Conservation (phyloP, 2,113 vertebrate genomes). For the Petroica traversi region DNA sequence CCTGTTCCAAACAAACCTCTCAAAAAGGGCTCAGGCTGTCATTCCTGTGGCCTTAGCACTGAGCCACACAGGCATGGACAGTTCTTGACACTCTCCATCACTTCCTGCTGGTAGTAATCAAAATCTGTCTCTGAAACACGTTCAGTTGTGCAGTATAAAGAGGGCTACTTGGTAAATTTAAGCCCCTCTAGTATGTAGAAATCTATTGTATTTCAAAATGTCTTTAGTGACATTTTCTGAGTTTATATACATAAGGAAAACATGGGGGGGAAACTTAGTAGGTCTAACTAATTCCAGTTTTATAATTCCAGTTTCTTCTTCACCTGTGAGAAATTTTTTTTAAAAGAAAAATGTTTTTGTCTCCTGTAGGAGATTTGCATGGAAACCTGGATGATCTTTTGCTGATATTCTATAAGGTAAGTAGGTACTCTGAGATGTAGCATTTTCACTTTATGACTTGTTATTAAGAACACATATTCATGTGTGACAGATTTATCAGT, state of each 20-base stretch:
- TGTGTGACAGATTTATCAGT: background rate
- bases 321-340: background rate
- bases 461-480: background rate
- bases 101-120: background rate
- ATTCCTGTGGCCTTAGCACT: background rate
- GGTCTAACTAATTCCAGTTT: background rate
- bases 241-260: background rate
- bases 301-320: background rate
- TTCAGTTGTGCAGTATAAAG: background rate
- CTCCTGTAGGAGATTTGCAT: constrained; percentile 89
- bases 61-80: background rate
- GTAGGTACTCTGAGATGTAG: background rate
- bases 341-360: background rate
- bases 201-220: background rate
- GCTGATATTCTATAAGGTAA: constrained; percentile 97
- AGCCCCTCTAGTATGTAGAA: background rate
- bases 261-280: background rate
- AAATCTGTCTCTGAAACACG: background rate
- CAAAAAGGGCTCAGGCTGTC: background rate
- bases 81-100: background rate
- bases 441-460: background rate
- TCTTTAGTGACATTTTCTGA: background rate
- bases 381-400: constrained; percentile 93
- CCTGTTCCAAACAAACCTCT: background rate
- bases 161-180: background rate